These are phyloP conservation scores for Gymnocypris eckloni DNA, from an alignment of 2,797 vertebrate genomes.

Conservation along the genomic window DNA sequence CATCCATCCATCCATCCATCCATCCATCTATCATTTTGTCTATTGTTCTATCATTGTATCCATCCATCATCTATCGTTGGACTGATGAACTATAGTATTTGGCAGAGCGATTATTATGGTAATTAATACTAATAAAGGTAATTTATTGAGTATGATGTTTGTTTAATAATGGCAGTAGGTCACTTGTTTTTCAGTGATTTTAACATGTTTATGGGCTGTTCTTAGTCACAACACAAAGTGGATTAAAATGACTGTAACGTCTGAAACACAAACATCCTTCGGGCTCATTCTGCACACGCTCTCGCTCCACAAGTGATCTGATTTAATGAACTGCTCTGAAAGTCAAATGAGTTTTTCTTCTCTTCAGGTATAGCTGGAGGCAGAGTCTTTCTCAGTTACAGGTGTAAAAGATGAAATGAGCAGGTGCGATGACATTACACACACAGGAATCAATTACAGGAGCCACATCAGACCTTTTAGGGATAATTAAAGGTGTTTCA, in stretches of 20 bases:
- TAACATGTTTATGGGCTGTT: neutral
- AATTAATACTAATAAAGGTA: neutral
- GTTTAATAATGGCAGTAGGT: neutral
- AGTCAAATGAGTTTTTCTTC: neutral
- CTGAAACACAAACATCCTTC: constrained; percentile 24
- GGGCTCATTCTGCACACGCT: constrained; percentile 31
- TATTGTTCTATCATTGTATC: too few relatives aligned
- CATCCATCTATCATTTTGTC: too few relatives aligned
- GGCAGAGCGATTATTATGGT: neutral
- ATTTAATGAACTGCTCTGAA: constrained; percentile 27
- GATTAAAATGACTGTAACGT: neutral
- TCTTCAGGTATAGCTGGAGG: constrained; percentile 26
- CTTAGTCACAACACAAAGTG: neutral
- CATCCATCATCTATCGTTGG: too few relatives aligned
- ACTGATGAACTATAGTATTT: neutral
- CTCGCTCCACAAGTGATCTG: neutral
- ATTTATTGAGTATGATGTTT: constrained; percentile 2
- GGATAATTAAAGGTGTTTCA: constrained; percentile 32
- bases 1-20: too few relatives aligned
- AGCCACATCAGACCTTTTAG: constrained; percentile 21
- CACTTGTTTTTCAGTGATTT: neutral
- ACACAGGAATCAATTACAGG: neutral
- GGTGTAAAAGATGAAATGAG: constrained; percentile 24
- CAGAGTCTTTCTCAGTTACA: constrained; percentile 12
- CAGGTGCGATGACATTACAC: constrained; percentile 7